Conservation (phyloP, 2,888 invertebrate genomes). For the Mystacides longicornis region DNA sequence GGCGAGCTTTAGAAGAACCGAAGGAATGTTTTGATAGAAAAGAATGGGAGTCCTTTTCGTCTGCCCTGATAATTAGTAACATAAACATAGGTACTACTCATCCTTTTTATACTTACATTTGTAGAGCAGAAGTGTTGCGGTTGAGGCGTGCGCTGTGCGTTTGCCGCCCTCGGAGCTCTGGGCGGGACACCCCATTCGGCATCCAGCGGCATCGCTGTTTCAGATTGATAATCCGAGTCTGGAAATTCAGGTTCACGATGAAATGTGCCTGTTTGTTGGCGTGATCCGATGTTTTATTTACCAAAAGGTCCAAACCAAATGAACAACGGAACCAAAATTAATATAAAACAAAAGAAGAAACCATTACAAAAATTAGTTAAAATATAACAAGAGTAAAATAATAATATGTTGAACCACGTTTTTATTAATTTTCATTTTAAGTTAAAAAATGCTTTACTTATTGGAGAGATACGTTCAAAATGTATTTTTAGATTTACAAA, state of each 20-base stretch:
- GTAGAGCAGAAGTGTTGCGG: slow-evolving; percentile 13
- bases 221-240: slow-evolving; percentile 25
- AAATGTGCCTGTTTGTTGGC: slow-evolving; percentile 22
- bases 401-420: not conserved
- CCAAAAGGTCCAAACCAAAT: not conserved
- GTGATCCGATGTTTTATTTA: not conserved
- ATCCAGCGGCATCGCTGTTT: slow-evolving; percentile 7
- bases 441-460: too few species aligned
- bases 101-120: slow-evolving; percentile 19
- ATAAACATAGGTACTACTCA: too few species aligned
- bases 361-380: not conserved
- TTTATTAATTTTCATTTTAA: too few species aligned
- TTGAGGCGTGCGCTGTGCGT: slow-evolving; percentile 4
- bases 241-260: slow-evolving; percentile 26
- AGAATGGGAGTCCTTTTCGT: too few species aligned
- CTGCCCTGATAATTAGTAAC: too few species aligned
- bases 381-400: not conserved
- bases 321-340: not conserved
- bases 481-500: too few species aligned
- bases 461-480: too few species aligned
- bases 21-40: too few species aligned
- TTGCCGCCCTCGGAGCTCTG: slow-evolving; percentile 10
- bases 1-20: too few species aligned
- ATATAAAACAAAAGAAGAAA: not conserved
- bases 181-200: slow-evolving; percentile 22